Base-by-base conservation (phyloP, 2,797 vertebrate species). In the Thamnophis elegans region DNA sequence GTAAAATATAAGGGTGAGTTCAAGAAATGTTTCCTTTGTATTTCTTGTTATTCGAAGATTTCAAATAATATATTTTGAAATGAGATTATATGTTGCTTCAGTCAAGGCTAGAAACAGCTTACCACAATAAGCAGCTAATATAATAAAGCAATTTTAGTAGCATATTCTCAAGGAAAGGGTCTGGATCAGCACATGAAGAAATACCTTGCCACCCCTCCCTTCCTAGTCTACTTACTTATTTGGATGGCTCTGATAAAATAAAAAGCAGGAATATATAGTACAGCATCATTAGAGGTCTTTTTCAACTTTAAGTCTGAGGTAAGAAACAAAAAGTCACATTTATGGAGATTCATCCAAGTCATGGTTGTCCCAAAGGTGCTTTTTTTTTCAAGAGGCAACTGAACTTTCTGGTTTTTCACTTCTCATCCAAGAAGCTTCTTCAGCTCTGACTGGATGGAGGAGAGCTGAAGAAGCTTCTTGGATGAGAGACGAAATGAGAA, bases 1-100 rank as follows among this genome's bases (percentile, higher is more conserved):
- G 98, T 99, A 88, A 97, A 97, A 93, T 99, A 98, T 97, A 98
- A 98, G 85, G 99, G 99, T 99, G 97, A 97, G 96, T 95, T 26
- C 93, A 85, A 47, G 87, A 3, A 87, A 18, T 26, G 0, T 86
- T 87, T 82, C 36, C 73, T 95, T 94, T 85, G 4, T 53, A 73
- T 54, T 93, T 28, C 42, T 73, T 92, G 4, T 51, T 68, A 51
- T 47, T 53, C 14, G 56, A 42, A 68, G 18, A 47, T 68, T 86
- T 53, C 51, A 47, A 56, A 68, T 89, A 91, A 62, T 16, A 62
- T 36, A 91, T 42, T 65, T 26, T 22, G 42, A 82, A 82, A 47
- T 47, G 18, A 36, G 20, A 20, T 22, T 78, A 78, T 78, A 78
- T 78, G 8, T 78, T 42, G 68, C 68, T 78, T 78, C 32, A 78